A percentile compares a stretch with the other conserved stretches of the same genome.
Conservation (phyloP, 2,797 vertebrate genomes). For the Esox masquinongy region DNA sequence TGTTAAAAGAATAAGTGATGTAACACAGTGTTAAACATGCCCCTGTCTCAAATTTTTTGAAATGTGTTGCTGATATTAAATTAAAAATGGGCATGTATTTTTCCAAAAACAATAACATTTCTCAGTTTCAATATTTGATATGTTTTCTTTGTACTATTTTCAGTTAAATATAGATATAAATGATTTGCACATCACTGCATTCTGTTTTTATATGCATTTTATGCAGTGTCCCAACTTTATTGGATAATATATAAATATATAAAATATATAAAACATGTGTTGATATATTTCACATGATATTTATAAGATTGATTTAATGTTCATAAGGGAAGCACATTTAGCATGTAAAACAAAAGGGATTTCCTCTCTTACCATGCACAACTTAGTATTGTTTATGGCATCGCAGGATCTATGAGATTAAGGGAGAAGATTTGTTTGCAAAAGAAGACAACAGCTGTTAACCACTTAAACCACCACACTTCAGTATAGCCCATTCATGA, state of each 20-base stretch:
- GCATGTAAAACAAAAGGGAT: not conserved
- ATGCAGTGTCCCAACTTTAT: too few species aligned
- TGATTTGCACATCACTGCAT: too few species aligned
- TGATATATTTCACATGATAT: not conserved
- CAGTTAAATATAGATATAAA: too few species aligned
- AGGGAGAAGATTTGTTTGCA: conserved; percentile 10
- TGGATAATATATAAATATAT: not conserved
- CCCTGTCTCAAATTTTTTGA: too few species aligned
- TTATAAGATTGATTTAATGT: not conserved
- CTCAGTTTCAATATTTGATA: too few species aligned
- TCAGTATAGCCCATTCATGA: conserved; percentile 5
- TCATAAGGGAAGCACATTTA: not conserved
- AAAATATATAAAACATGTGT: not conserved
- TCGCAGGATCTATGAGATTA: not conserved
- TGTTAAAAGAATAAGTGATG: too few species aligned
- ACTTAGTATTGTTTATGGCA: not conserved
- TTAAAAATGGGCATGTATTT: too few species aligned
- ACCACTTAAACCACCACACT: conserved; percentile 19
- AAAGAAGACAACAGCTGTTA: conserved; percentile 8
- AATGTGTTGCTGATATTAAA: too few species aligned
- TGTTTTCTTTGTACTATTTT: too few species aligned
- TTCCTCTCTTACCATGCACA: not conserved
- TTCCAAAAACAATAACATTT: too few species aligned
- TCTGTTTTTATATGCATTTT: too few species aligned
- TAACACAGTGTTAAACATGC: too few species aligned